Evolutionary conservation across 2,888 invertebrate genomes (phyloP), one percentile per base, ranked within the genome.

Genomic region (Adineta ricciae): DNA sequence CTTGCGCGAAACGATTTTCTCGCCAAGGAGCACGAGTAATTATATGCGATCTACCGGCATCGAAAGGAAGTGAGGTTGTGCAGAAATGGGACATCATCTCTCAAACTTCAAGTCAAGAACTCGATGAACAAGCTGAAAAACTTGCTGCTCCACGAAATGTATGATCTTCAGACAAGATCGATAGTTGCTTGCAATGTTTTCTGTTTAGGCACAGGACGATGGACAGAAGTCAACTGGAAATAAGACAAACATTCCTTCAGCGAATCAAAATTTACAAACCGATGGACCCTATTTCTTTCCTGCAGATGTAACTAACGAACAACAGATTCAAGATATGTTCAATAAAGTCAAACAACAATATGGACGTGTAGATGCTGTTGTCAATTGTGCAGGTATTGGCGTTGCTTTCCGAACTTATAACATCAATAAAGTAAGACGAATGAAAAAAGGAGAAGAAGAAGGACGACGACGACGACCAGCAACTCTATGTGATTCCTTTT

Each of bases 381-480:
- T 99, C 0, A 99, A 97, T 90, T 98, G 98, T 92, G 99, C 99
- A 0, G 99, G 98, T 19, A 94, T 96, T 87, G 94, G 94, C 0
- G 92, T 93, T 0, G 96, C 97, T 0, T 93, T 93, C 88, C 96
- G 95, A 90, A 93, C 94, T 0, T 98, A 94, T 90, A 97, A 97
- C 90, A 95, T 95, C 88, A 93, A 94, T 86, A 96, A 95, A 90
- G 93, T 64, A 64, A 32, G 64, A 64, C 7, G 27, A 27, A 50
- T n/a, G n/a, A n/a, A n/a, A n/a, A n/a, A n/a, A n/a, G n/a, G n/a
- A n/a, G n/a, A n/a, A n/a, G n/a, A n/a, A n/a, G n/a, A n/a, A n/a
- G n/a, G n/a, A n/a, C n/a, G n/a, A n/a, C n/a, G n/a, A n/a, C n/a
- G n/a, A n/a, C n/a, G n/a, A n/a, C 14, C 19, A 19, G 19, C 21